Percentiles rank a stretch among this genome's conserved stretches.
These are phyloP conservation scores for Cremastinae sp. DNA, from an alignment of 2,888 invertebrate genomes.

Conservation along the genomic window DNA sequence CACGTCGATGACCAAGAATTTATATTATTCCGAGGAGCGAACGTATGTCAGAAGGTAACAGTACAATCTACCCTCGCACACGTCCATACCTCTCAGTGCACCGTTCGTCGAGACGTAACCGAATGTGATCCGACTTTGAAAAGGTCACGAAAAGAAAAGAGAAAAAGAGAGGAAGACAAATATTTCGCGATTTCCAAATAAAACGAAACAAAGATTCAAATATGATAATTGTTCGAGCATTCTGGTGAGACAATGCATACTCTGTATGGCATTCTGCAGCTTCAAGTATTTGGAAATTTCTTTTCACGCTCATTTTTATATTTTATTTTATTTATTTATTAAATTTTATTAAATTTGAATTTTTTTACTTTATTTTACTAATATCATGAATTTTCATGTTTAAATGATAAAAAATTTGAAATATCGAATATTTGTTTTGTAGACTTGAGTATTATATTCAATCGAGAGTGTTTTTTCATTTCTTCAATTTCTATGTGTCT, in stretches of 20 bases:
- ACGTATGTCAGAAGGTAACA: slow-evolving; percentile 57
- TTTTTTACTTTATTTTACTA: too few relatives aligned
- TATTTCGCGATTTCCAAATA: slow-evolving; percentile 14
- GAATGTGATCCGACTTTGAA: slow-evolving; percentile 57
- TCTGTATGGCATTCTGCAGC: too few relatives aligned
- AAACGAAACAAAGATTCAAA: slow-evolving; percentile 9
- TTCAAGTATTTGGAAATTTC: too few relatives aligned
- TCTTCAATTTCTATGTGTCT: slow-evolving; percentile 34
- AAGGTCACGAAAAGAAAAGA: slow-evolving; percentile 47
- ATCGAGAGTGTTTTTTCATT: slow-evolving; percentile 28
- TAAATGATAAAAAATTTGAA: too few relatives aligned
- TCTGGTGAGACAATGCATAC: slow-evolving; percentile 32
- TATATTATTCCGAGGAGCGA: slow-evolving; percentile 58
- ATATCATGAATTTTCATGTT: too few relatives aligned
- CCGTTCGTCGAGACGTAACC: slow-evolving; percentile 42
- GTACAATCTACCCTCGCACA: slow-evolving; percentile 62
- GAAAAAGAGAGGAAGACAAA: slow-evolving; percentile 19
- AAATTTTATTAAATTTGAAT: too few relatives aligned
- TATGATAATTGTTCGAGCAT: slow-evolving; percentile 7
- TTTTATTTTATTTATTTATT: too few relatives aligned
- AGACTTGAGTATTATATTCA: slow-evolving; percentile 58
- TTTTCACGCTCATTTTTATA: too few relatives aligned
- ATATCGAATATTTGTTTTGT: slow-evolving; percentile 30
- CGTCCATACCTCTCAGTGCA: slow-evolving; percentile 32
- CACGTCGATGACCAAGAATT: slow-evolving; percentile 50